Base-by-base conservation (phyloP, 2,888 invertebrate genomes). In the Lithophane ornitopus region DNA sequence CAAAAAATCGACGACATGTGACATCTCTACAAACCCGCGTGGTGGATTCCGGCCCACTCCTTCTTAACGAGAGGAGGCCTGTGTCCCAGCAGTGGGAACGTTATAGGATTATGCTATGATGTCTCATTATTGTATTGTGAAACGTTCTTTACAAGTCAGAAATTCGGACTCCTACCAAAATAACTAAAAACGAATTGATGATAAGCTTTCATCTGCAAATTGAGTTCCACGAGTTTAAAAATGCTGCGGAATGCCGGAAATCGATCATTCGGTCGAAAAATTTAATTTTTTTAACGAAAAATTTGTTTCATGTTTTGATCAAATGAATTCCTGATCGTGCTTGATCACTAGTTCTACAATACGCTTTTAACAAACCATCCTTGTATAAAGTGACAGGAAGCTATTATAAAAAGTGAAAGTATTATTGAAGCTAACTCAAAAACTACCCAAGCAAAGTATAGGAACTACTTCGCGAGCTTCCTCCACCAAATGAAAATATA, bases 221-320 rank as follows among this genome's bases (percentile, higher is more conserved):
- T 77, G 22, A 34, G 19, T 63, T 77, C 26, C 16, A 49, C 26
- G 46, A 26, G 66, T 76, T 67, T 56, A 56, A 56, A 66, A 67
- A 62, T 26, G 54, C 41, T 62, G 46, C 26, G 77, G 78, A 66
- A 82, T 78, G 28, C 61, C 78, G 78, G 83, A 78, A 56, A 67
- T 77, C 56, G 62, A 77, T 39, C 78, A 78, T 82, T 78, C 78
- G 78, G 66, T 26, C 34, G 49, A 34, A 26, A 62, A 14, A 7
- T 6, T 46, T 46, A 12, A 46, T 1, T 16, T 16, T 41, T 46
- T 49, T 49, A 19, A 49, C 49, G 11, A 26, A 59, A 54, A 49
- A 41, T 49, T 54, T 11, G 52, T 44, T 68, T 46, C 44, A 41
- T 26, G 63, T 26, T 49, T 2, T 19, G 8, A 78, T 82, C 67